phyloP scores from a whole-genome alignment of 2,797 vertebrate species.

The Hephaestus fuliginosus region DNA sequence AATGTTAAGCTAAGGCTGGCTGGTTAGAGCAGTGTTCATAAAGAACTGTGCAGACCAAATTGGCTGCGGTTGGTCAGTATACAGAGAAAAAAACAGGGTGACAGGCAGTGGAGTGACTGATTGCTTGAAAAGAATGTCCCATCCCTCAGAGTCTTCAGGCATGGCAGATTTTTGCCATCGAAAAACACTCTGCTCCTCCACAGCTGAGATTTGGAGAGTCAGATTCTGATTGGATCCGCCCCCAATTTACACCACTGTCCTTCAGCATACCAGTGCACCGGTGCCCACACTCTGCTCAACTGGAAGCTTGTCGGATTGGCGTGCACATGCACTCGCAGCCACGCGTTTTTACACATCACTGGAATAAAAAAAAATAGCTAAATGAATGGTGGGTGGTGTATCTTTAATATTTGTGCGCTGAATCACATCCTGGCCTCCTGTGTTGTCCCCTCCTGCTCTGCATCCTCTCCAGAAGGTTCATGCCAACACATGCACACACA shows the following conservation, averaged over 20 bases:
- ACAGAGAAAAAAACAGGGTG: conserved; percentile 23
- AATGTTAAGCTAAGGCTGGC: conserved; percentile 19
- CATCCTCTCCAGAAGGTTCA: conserved; percentile 62
- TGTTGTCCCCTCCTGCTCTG: conserved; percentile 64
- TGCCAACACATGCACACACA: conserved; percentile 39
- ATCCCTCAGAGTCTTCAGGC: conserved; percentile 32
- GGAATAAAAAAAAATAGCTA: conserved; percentile 23
- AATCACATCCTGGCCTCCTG: conserved; percentile 77
- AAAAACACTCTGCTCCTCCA: conserved; percentile 26
- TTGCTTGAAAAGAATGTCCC: conserved; percentile 41
- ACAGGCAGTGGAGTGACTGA: conserved; percentile 51
- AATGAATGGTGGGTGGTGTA: conserved; percentile 44
- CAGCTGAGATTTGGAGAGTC: conserved; percentile 24
- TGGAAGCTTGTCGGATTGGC: conserved; percentile 19
- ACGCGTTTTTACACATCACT: conserved; percentile 22
- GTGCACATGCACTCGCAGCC: neutral
- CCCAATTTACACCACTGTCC: conserved; percentile 47
- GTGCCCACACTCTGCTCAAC: conserved; percentile 26
- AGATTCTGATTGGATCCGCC: conserved; percentile 24
- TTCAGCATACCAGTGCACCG: conserved; percentile 37
- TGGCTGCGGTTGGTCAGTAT: conserved; percentile 34
- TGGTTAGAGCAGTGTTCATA: conserved; percentile 43
- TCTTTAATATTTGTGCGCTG: conserved; percentile 51
- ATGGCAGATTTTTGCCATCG: conserved; percentile 16
- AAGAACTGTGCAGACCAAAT: conserved; percentile 36